A percentile compares a stretch with the other conserved stretches of the same genome.
Evolutionary conservation across 2,888 invertebrate species (phyloP).

Genomic region (Agonum fuliginosum): DNA sequence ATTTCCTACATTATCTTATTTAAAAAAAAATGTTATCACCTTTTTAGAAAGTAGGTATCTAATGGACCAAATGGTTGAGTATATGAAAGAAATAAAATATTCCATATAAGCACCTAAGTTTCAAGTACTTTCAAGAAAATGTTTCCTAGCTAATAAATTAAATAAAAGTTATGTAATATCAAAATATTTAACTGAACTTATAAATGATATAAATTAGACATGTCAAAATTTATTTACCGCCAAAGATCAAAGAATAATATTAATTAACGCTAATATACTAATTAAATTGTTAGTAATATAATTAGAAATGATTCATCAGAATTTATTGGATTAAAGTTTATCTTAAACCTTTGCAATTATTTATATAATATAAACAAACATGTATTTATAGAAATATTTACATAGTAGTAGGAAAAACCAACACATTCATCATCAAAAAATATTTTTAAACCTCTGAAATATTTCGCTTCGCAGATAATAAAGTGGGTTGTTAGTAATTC

Average conservation of each 20-base stretch:
- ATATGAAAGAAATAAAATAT: too few relatives aligned
- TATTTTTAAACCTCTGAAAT: background rate
- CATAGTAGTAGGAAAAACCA: background rate
- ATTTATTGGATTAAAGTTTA: background rate
- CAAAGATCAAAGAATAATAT: background rate
- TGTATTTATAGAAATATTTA: slow-evolving; percentile 32
- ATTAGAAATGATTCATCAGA: slow-evolving; percentile 15
- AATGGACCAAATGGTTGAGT: too few relatives aligned
- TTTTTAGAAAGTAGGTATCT: too few relatives aligned
- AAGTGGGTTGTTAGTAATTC: slow-evolving; percentile 11
- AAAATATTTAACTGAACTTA: too few relatives aligned
- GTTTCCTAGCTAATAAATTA: too few relatives aligned
- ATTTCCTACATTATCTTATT: too few relatives aligned
- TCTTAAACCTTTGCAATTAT: background rate
- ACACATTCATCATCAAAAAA: background rate
- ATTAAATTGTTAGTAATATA: background rate
- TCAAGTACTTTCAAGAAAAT: too few relatives aligned
- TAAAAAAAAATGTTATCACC: too few relatives aligned
- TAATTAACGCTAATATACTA: background rate
- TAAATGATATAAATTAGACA: too few relatives aligned
- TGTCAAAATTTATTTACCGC: background rate
- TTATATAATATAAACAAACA: slow-evolving; percentile 23
- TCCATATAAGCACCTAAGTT: too few relatives aligned
- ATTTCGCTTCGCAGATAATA: background rate
- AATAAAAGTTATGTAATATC: too few relatives aligned